phyloP scores from a whole-genome alignment of 2,888 invertebrate species.

The Sinodicranocentrus sp. region DNA sequence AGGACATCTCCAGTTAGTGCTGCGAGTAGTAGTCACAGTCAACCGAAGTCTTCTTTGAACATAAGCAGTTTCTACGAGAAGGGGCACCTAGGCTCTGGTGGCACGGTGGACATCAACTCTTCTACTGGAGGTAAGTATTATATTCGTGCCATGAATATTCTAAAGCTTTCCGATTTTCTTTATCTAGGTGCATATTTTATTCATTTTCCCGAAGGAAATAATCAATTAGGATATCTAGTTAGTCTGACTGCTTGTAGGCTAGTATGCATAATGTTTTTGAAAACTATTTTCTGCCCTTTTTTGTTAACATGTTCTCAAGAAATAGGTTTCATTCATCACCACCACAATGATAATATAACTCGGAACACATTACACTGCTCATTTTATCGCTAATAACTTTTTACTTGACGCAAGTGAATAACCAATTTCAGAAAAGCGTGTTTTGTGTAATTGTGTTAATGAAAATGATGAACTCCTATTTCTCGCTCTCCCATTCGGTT shows the following conservation, averaged over 20 bases:
- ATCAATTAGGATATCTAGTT: neutral
- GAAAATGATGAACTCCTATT: no score
- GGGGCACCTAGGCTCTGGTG: constrained; percentile 59
- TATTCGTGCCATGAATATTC: no score
- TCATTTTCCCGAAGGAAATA: constrained; percentile 44
- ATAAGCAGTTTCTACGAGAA: constrained; percentile 56
- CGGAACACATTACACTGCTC: no score
- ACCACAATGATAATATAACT: no score
- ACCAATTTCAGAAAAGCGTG: no score
- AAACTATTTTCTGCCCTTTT: no score
- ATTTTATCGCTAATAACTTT: neutral
- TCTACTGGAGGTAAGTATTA: constrained; percentile 30
- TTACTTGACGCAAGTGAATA: neutral
- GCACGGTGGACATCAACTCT: constrained; percentile 56
- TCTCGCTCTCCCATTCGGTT: no score
- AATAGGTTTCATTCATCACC: no score
- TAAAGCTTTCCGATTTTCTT: constrained; percentile 25
- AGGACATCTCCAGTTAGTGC: constrained; percentile 37
- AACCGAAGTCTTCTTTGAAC: constrained; percentile 42
- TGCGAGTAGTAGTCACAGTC: constrained; percentile 2
- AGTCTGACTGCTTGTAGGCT: no score
- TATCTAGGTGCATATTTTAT: neutral
- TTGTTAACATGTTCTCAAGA: no score
- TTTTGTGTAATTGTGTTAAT: no score
- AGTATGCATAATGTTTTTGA: no score